Evolutionary conservation across 2,888 invertebrate species (phyloP).

Genomic region (Apomyelois bistriatella): DNA sequence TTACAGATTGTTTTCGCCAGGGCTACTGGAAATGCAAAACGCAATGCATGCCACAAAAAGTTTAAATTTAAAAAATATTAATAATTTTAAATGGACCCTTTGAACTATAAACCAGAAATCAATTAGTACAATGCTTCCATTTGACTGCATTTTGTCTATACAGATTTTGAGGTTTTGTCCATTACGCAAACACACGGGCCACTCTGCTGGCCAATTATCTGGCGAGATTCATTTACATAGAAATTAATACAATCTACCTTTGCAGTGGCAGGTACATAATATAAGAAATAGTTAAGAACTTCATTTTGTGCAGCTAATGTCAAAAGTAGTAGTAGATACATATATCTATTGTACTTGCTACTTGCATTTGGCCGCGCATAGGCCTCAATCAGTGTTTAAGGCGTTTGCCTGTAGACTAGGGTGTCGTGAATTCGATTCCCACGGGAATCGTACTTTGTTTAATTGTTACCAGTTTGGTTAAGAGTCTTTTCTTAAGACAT

Average conservation of each 20-base stretch:
- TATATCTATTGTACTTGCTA: too few species aligned
- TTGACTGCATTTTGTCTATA: slow-evolving; percentile 33
- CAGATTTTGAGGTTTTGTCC: slow-evolving; percentile 47
- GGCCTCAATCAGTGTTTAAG: neutral
- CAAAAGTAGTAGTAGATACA: too few species aligned
- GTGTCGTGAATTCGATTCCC: too few species aligned
- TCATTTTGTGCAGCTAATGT: too few species aligned
- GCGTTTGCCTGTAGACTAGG: neutral
- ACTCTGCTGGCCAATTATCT: slow-evolving; percentile 33
- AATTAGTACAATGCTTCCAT: neutral
- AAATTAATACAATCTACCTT: slow-evolving; percentile 32
- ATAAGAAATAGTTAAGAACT: neutral
- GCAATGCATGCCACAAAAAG: neutral
- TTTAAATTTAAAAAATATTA: neutral
- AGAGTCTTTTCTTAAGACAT: too few species aligned
- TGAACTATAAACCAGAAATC: neutral
- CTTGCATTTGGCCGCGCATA: too few species aligned
- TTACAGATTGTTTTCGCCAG: too few species aligned
- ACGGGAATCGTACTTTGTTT: too few species aligned
- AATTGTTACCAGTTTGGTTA: too few species aligned
- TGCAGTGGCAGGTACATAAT: neutral
- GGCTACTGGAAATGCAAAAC: too few species aligned
- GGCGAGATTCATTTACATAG: slow-evolving; percentile 51
- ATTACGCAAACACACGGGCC: slow-evolving; percentile 51
- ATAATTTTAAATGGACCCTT: neutral